Evolutionary conservation across 2,797 vertebrate species (phyloP), one percentile per base, ranked within the genome.

Genomic region (Merluccius polli): DNA sequence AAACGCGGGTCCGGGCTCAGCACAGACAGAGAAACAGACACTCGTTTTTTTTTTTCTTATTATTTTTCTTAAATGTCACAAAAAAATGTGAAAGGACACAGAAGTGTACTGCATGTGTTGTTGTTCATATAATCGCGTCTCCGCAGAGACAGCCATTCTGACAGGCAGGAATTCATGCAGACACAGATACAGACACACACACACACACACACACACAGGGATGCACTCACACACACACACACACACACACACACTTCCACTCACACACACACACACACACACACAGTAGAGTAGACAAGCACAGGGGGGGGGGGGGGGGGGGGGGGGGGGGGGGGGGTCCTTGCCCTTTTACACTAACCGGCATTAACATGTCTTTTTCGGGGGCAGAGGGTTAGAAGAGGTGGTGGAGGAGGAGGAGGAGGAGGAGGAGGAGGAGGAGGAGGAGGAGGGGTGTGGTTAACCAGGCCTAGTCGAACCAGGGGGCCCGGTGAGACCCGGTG

Each of bases 311-410:
- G n/a, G n/a, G n/a, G n/a, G n/a, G n/a, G n/a, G n/a, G n/a, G n/a
- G n/a, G n/a, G n/a, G n/a, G n/a, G n/a, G n/a, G n/a, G n/a, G n/a
- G n/a, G n/a, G n/a, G n/a, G 76, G 77, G 73, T 76, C 78, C 77
- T 77, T 80, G 73, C 78, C 73, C 77, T 79, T 44, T 67, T 77
- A 74, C 35, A 48, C 74, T 1, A 30, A 79, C 76, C 77, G 12
- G 75, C 70, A 33, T 65, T 74, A 77, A 29, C 52, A 65, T 27
- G 29, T 65, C 70, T 48, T 6, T 16, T 44, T 44, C 12, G 41
- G 41, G 13, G 41, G 11, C 41, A 35, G 41, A 16, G 41, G 12
- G 15, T 44, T 44, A 16, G 41, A 44, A 12, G 41, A 44, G 15
- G 13, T 44, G 41, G 13, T 16, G 13, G 41, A 16, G 41, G 41